phyloP scores from a whole-genome alignment of 35 echinoderm and acorn worm genomes.

The Amphiura filiformis region DNA sequence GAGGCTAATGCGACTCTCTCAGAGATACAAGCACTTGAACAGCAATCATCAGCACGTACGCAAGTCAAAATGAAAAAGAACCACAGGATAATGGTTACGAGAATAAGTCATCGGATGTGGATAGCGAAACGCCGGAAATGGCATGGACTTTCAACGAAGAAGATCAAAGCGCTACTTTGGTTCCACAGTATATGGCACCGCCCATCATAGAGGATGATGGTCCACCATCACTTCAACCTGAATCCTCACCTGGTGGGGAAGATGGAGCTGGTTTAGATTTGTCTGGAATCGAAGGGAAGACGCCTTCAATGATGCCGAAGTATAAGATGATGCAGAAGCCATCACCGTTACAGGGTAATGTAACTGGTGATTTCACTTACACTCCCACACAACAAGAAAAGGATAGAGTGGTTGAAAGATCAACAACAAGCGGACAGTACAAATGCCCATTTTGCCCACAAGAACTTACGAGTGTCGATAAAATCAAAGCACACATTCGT shows the following conservation, averaged over 20 bases:
- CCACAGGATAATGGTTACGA: neutral
- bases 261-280: neutral
- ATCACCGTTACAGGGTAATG: neutral
- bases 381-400: neutral
- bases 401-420: neutral
- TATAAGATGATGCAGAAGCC: neutral
- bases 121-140: neutral
- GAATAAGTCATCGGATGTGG: neutral
- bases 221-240: neutral
- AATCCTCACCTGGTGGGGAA: neutral
- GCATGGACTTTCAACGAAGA: conserved; percentile 11
- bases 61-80: neutral
- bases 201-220: neutral
- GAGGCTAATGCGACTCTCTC: neutral
- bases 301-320: neutral
- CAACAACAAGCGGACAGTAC: neutral
- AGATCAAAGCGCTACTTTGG: neutral
- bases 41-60: neutral
- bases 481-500: neutral
- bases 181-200: neutral
- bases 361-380: neutral
- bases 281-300: neutral
- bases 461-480: neutral
- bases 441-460: neutral
- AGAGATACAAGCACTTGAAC: neutral